phyloP scores from a whole-genome alignment of 2,113 vertebrate species.

The rat (Rattus norvegicus) region DNA sequence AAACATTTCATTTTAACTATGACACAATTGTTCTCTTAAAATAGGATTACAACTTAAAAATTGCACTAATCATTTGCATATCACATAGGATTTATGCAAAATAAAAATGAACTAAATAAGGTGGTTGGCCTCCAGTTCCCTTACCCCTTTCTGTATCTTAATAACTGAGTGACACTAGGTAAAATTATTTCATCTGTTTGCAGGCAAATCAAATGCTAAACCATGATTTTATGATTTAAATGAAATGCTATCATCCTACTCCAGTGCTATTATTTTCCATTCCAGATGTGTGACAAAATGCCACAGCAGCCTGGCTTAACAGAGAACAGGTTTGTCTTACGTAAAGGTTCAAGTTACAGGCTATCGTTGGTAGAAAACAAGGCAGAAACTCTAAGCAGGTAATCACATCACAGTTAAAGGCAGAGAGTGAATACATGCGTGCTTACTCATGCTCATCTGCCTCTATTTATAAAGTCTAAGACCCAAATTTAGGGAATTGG shows the following conservation, averaged over 20 bases:
- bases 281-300: background rate
- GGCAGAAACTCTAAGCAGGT: background rate
- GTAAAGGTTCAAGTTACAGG: background rate
- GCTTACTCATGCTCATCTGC: background rate
- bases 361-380: background rate
- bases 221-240: no score
- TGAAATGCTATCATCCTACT: background rate
- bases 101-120: background rate
- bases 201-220: background rate
- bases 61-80: background rate
- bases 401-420: no score
- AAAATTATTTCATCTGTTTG: background rate
- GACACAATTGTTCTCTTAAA: background rate
- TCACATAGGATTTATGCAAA: background rate
- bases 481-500: background rate
- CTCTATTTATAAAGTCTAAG: background rate
- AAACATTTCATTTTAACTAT: background rate
- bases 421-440: accelerated
- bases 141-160: background rate
- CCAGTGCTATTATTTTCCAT: no score
- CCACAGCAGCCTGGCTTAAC: no score
- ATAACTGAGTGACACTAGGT: background rate
- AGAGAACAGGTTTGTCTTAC: background rate
- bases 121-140: background rate
- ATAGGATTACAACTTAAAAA: background rate